Base-by-base conservation (phyloP, 2,113 vertebrate species). In the Tachysurus fulvidraco region DNA sequence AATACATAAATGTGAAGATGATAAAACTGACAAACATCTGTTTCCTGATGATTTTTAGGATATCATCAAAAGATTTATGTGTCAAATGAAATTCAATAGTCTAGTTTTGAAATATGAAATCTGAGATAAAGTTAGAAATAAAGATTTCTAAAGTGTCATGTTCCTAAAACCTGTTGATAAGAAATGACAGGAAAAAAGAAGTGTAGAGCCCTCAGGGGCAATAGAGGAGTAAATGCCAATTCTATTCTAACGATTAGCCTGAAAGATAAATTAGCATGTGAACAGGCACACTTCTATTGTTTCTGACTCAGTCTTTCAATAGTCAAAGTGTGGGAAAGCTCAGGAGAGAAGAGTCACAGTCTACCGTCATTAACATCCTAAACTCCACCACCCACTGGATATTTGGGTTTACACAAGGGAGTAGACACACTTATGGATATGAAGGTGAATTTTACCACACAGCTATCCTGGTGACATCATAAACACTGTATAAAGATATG, bases 341-440 rank as follows among this genome's bases (percentile, higher is more conserved):
- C 78, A 81, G 54, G 54, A 81, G 78, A 36, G 54, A 17, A 81
- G 30, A 81, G 17, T 60, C 55, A 81, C 78, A 81, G 17, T 83
- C 46, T 69, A 11, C 3, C 3, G 19, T 54, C 50, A 67, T 69
- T 30, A 54, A 1, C 5, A 21, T 28, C 62, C n/a, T 19, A 19
- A 76, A 76, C 23, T 25, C 3, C 30, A 41, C n/a, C 30, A 59
- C 21, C n/a, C 41, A 28, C 2, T 84, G 36, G 21, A 44, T 46
- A 60, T 46, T 46, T 59, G 8, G 13, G 14, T 28, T 46, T 28
- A 67, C 74, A 10, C 73, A 55, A 25, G 84, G 76, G 76, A 85
- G 76, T 7, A 50, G 60, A 67, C 76, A 85, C 84, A 55, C 65
- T 83, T 71, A 71, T 41, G 6, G 0, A 69, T 67, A 17, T 19